A percentile compares a stretch with the other conserved stretches of the same genome.
Evolutionary conservation across 2,113 vertebrate genomes (phyloP).

Genomic region (Grus americana): DNA sequence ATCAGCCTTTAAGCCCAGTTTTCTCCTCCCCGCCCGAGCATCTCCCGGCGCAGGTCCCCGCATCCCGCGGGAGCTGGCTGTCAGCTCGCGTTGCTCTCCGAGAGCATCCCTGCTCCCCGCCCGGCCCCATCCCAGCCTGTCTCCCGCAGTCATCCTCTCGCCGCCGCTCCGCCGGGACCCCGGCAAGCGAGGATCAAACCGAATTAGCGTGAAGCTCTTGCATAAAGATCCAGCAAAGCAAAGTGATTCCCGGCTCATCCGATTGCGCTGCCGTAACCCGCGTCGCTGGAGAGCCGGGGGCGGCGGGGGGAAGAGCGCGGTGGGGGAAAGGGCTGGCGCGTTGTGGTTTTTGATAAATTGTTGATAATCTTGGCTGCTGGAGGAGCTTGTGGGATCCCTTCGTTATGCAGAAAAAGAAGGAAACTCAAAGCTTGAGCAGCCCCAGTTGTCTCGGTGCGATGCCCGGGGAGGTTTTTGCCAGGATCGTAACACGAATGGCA

Average conservation of each 20-base stretch:
- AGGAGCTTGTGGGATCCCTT: neutral
- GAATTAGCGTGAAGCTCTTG: neutral
- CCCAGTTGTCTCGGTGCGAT: neutral
- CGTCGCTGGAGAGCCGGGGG: neutral
- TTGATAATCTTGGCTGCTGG: neutral
- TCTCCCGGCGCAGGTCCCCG: neutral
- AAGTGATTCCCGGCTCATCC: neutral
- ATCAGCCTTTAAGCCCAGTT: neutral
- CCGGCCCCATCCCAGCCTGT: neutral
- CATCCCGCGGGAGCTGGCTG: neutral
- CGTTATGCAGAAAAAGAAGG: neutral
- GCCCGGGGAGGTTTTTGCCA: neutral
- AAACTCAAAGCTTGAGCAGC: neutral
- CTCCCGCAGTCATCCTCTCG: neutral
- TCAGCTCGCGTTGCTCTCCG: neutral
- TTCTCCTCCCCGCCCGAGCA: neutral
- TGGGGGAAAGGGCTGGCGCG: neutral
- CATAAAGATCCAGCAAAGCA: neutral
- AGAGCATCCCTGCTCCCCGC: neutral
- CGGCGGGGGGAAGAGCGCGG: neutral
- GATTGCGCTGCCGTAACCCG: rapidly evolving
- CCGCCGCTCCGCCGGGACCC: rapidly evolving
- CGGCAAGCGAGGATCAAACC: neutral
- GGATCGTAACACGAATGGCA: rapidly evolving
- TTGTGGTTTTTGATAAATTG: neutral